Evolutionary conservation across 2,888 invertebrate genomes (phyloP), one percentile per base, ranked within the genome.

Genomic region (Dynastes tityus): DNA sequence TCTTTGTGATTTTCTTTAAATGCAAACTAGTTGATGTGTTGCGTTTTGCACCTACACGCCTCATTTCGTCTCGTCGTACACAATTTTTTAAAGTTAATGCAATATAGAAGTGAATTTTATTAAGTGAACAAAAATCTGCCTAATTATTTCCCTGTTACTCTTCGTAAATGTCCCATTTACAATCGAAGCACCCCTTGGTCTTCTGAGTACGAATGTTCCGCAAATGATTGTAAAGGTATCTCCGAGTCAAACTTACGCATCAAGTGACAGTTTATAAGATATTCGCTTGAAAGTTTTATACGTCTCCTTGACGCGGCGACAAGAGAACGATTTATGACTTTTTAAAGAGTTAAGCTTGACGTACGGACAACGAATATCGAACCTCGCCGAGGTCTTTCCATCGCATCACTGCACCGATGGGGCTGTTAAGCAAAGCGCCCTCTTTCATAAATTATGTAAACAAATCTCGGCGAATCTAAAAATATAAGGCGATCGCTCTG

Each of bases 261-360:
- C 11, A 27, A 78, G 81, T 82, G 83, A 84, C 84, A 82, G 83
- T 84, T 84, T 51, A 29, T 84, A 82, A 84, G 84, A 84, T 85
- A 84, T 85, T 84, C 84, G 84, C 84, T 85, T 49, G 83, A 85
- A 85, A 85, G 82, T 84, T 85, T 85, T 84, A 55, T 55, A 83
- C 84, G 84, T 85, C 84, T 84, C 82, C 80, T 51, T 63, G 70
- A 61, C 77, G 80, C 81, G 82, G 83, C 84, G 85, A 85, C 84
- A 84, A 83, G 84, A 78, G 83, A 82, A 83, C 84, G 85, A 85
- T 85, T 85, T 84, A 83, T 84, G 80, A 83, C 84, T 84, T 84
- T 84, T 83, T 84, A 83, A 84, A 83, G 82, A 83, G 82, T 84
- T 82, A 81, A 83, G 81, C 80, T 63, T 32, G 80, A 79, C 79